Base-by-base conservation (phyloP, 1,140 invertebrate species). In the Babylonia areolata region DNA sequence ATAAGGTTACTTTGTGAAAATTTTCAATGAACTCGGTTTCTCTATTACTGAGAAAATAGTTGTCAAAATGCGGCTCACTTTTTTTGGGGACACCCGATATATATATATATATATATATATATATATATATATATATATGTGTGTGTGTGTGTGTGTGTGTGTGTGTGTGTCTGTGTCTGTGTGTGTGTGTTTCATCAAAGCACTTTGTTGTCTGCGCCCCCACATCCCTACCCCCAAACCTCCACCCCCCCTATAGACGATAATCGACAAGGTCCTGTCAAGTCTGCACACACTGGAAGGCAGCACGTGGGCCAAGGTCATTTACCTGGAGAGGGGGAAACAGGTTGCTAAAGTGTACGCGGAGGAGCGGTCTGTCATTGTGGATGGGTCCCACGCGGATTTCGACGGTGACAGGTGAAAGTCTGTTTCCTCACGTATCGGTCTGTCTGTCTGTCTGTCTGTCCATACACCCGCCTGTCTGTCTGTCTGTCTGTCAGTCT, bases 281-380 rank as follows among this genome's bases (percentile, higher is more conserved):
- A 90, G 81, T 58, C 85, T 83, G 51, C 54, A 87, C 31, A 71
- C 85, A 3, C 84, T 91, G 37, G 86, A 90, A 6, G 77, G 86
- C 11, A 87, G 87, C 84, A 88, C 87, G 0, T 91, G 91, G 91
- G 88, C 87, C 83, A 91, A 91, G 86, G 51, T 91, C 35, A 87
- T 89, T 12, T 91, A 91, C 58, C 85, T 91, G 84, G 91, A 91
- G 46, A 85, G 88, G 85, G 83, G 89, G 58, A 87, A 86, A 82
- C 81, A 87, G 31, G 87, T 91, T 20, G 89, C 89, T 39, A 90
- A 90, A 84, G 90, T 90, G 77, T 90, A 91, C 82, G 86, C 90
- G n/a, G 84, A 87, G 54, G 88, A 89, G 39, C 83, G 84, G 31
- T 87, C 88, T 20, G 86, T 91, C 3, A 86, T 82, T 3, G 81